Evolutionary conservation across 2,888 invertebrate species (phyloP), one percentile per base, ranked within the genome.

Genomic region (Aelia acuminata): DNA sequence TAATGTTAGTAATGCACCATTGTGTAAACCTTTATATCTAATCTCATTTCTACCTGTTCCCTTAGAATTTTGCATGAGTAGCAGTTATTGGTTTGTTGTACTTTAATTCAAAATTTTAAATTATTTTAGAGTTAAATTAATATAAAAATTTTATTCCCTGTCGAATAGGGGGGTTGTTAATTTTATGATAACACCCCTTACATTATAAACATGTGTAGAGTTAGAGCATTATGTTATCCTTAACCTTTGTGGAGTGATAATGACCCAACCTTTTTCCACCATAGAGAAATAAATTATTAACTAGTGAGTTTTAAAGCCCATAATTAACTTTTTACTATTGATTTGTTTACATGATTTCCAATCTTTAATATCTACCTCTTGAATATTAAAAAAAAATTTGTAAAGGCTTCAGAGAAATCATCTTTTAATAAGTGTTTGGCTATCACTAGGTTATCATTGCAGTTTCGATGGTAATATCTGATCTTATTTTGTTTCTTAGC

Each of bases 31-130:
- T n/a, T 80, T 43, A 22, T 43, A 80, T 80, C 80, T n/a, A 43
- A n/a, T 80, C 43, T 80, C 13, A 80, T n/a, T 43, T 80, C 39
- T 80, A n/a, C 39, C 43, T 43, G 22, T 18, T n/a, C 22, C 39
- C n/a, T 43, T 80, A 43, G 39, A 43, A 80, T 80, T 43, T 80
- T 80, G 80, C 80, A 80, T 80, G 80, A 80, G 43, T 47, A 80
- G 80, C 43, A 80, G n/a, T 43, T 75, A 75, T 75, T 80, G 39
- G n/a, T n/a, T 20, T 4, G n/a, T 47, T 80, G 43, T n/a, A 47
- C 4, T 43, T 80, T 22, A 80, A 7, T 80, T 43, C 22, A 22
- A n/a, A 35, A 70, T 35, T 70, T 70, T 70, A 20, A 0, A 70
- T 35, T 35, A 26, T 15, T 70, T 70, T 7, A n/a, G 18, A 35